Percentiles rank a stretch among this genome's conserved stretches.
Conservation (phyloP, 2,113 vertebrate genomes). For the Chlamydotis undulata region DNA sequence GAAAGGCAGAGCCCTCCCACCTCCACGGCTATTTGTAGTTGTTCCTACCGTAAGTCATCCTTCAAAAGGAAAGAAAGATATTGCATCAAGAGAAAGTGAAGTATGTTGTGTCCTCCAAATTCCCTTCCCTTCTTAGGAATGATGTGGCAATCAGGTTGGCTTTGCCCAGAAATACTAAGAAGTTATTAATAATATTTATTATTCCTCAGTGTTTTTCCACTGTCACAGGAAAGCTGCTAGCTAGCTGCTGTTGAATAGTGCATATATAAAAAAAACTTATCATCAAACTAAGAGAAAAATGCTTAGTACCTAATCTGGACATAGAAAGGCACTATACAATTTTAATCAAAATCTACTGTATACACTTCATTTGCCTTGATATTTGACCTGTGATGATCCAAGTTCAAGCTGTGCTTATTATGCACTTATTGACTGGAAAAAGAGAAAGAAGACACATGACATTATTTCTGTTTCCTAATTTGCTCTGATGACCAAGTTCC, state of each 20-base stretch:
- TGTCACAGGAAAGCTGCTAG: neutral
- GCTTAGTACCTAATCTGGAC: neutral
- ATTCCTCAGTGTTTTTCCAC: constrained; percentile 38
- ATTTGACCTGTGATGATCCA: constrained; percentile 1
- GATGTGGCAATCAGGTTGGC: constrained; percentile 5
- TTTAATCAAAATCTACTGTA: constrained; percentile 13
- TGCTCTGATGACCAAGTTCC: neutral
- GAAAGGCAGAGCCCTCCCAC: neutral
- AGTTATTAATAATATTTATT: constrained; percentile 40
- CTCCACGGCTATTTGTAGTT: neutral
- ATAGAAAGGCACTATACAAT: neutral
- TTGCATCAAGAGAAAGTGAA: neutral
- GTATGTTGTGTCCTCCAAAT: neutral
- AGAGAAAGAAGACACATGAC: neutral
- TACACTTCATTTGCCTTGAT: constrained; percentile 1
- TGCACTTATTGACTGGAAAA: neutral
- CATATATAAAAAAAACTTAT: neutral
- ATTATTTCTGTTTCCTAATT: neutral
- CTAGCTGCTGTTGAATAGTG: neutral
- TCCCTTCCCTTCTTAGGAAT: constrained; percentile 18
- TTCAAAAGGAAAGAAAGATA: neutral
- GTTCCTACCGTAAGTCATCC: neutral
- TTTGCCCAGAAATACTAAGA: constrained; percentile 21
- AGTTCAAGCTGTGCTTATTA: constrained; percentile 12
- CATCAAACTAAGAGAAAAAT: neutral